phyloP scores from a whole-genome alignment of 23 tunicate genomes.

The Diplosoma virens region DNA sequence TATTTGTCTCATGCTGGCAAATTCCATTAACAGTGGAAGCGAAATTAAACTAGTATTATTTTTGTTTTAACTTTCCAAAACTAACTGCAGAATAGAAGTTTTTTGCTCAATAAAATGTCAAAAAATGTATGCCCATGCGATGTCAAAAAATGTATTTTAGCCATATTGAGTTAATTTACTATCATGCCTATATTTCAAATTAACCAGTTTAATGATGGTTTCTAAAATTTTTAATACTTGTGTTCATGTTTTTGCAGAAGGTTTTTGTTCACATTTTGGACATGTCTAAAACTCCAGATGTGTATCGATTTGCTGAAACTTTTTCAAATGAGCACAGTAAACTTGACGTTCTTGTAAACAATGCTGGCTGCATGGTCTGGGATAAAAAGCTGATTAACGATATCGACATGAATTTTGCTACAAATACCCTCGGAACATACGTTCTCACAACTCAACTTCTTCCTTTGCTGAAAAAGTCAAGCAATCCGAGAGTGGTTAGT shows the following conservation, averaged over 20 bases:
- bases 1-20: too few relatives aligned
- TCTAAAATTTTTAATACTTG: neutral
- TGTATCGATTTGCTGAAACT: constrained; percentile 57
- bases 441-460: constrained; percentile 67
- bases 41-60: too few relatives aligned
- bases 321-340: constrained; percentile 39
- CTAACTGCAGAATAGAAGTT: too few relatives aligned
- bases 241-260: constrained; percentile 38
- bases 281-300: constrained; percentile 53
- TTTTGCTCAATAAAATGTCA: too few relatives aligned
- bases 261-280: constrained; percentile 81
- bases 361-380: constrained; percentile 95
- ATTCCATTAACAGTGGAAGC: too few relatives aligned
- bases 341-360: constrained; percentile 75
- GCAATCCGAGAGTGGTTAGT: constrained; percentile 69
- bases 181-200: too few relatives aligned
- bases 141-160: too few relatives aligned
- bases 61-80: too few relatives aligned
- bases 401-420: constrained; percentile 88
- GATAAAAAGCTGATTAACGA: constrained; percentile 36
- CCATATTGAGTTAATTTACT: too few relatives aligned
- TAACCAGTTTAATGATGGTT: too few relatives aligned
- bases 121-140: too few relatives aligned
- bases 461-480: constrained; percentile 48
- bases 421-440: constrained; percentile 92